Evolutionary conservation across 2,113 vertebrate genomes (phyloP).

Genomic region (Siniperca chuatsi): DNA sequence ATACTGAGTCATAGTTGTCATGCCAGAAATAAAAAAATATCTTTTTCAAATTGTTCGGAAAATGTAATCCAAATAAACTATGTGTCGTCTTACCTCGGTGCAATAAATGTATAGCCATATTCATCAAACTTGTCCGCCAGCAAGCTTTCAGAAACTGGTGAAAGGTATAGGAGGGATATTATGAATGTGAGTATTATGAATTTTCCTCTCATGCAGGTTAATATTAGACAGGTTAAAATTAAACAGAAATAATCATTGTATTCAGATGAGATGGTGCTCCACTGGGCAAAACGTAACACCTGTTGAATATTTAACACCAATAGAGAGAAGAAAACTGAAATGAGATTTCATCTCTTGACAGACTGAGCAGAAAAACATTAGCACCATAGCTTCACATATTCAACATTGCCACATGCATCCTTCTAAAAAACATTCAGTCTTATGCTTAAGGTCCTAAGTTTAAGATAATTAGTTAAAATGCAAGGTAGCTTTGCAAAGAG

Average conservation of each 20-base stretch:
- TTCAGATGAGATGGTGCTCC: slow-evolving; percentile 13
- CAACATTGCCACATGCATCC: not conserved
- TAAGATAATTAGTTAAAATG: slow-evolving; percentile 4
- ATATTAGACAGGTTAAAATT: not conserved
- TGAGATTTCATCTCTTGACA: slow-evolving; percentile 17
- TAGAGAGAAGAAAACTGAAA: slow-evolving; percentile 2
- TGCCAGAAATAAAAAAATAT: not conserved
- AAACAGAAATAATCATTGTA: slow-evolving; percentile 10
- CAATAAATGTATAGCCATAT: slow-evolving; percentile 91
- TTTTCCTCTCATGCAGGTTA: slow-evolving; percentile 5
- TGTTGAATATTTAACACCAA: slow-evolving; percentile 38
- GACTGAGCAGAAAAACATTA: slow-evolving; percentile 11
- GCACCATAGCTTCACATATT: not conserved
- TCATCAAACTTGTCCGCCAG: slow-evolving; percentile 92
- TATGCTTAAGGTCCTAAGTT: not conserved
- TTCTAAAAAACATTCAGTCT: not conserved
- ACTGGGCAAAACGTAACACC: not conserved
- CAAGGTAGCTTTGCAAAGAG: not conserved
- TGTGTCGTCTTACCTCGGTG: slow-evolving; percentile 89
- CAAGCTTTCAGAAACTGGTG: slow-evolving; percentile 92
- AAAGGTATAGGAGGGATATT: slow-evolving; percentile 52
- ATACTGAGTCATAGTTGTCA: not conserved
- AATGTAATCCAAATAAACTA: slow-evolving; percentile 1
- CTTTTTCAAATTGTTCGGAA: not conserved
- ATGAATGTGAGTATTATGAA: slow-evolving; percentile 18